Conservation (phyloP, 2,113 vertebrate species). For the Paralichthys olivaceus region DNA sequence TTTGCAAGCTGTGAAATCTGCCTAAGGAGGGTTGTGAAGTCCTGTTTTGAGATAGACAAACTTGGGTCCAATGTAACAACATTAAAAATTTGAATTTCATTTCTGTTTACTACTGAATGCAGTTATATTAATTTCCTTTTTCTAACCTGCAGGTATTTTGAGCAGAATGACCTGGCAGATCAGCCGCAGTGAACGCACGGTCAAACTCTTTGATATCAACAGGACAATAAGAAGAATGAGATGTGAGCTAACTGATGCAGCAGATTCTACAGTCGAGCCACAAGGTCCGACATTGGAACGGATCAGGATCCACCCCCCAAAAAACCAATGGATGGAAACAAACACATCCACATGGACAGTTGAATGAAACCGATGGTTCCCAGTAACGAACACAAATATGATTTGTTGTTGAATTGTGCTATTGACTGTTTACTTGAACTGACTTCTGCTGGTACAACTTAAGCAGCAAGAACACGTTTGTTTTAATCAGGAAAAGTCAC, state of each 20-base stretch:
- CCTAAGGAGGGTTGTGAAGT: too few species aligned
- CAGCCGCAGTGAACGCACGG: conserved; percentile 49
- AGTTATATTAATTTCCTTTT: not conserved
- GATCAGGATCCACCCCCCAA: not conserved
- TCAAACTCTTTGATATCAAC: not conserved
- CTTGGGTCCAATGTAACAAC: too few species aligned
- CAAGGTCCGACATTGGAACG: not conserved
- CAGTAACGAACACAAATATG: not conserved
- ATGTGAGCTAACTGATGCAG: not conserved
- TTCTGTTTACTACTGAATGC: too few species aligned
- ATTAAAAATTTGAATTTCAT: too few species aligned
- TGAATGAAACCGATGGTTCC: not conserved
- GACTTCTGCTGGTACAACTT: not conserved
- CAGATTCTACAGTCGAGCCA: not conserved
- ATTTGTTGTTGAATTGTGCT: not conserved
- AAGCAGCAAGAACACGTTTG: not conserved
- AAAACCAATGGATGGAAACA: not conserved
- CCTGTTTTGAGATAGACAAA: too few species aligned
- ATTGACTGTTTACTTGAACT: not conserved
- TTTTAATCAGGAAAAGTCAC: not conserved
- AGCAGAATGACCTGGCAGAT: conserved; percentile 94
- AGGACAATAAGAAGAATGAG: not conserved
- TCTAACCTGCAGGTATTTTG: conserved; percentile 89
- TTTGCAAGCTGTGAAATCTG: too few species aligned
- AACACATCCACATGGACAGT: not conserved